Evolutionary conservation across 1,140 invertebrate species (phyloP), one percentile per base, ranked within the genome.

Genomic region (Drosophila sp.): DNA sequence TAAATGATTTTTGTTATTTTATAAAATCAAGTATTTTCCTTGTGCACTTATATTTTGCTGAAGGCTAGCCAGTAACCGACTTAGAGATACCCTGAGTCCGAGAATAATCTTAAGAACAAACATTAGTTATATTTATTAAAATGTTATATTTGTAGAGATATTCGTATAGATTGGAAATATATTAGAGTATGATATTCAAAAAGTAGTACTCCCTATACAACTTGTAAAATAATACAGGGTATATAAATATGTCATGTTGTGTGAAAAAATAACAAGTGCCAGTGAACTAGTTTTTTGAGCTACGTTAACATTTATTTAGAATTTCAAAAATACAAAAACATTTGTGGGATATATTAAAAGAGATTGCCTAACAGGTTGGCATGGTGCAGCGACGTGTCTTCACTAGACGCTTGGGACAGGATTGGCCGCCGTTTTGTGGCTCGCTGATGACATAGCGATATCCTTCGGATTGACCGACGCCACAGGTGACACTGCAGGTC

Each of bases 401-500:
- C 4, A 90, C 87, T 7, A 94, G 74, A 63, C 93, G 93, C 73
- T 92, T 94, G 1, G 95, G 95, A 74, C 96, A 97, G 7, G 94
- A 81, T 72, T 92, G 93, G 0, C 96, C 96, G 2, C 95, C 95
- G 89, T 96, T 95, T 75, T 94, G 91, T 0, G 95, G 92, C 65
- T 95, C 90, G 62, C 92, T 92, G 92, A 95, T 75, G 8, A 92
- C 90, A 76, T 73, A 70, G 63, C 86, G 79, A 69, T 71, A 78
- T 9, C 69, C 84, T 63, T 90, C 75, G n/a, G 89, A 77, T 65
- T 89, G 58, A 13, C 83, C 74, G 18, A 69, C 34, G 16, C 87
- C 92, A 66, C 97, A 97, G 21, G 94, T 94, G 0, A 93, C 94
- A 57, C 93, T 96, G 81, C 97, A 97, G 0, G 94, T 87, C 5